Conservation (phyloP, 2,797 vertebrate genomes). For the Chelon auratus region DNA sequence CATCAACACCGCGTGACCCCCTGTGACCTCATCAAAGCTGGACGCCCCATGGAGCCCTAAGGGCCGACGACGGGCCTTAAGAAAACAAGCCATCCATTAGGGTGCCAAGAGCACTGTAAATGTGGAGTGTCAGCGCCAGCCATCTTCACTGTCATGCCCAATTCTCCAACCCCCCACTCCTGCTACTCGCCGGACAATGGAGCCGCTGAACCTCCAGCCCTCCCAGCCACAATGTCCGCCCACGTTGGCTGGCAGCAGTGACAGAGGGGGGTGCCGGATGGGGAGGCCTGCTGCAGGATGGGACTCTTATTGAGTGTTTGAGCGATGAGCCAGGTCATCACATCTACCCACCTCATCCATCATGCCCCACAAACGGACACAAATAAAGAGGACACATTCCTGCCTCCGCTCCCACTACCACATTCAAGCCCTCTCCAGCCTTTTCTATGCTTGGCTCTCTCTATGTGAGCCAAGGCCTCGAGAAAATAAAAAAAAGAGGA, state of each 20-base stretch:
- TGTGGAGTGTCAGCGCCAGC: conserved; percentile 72
- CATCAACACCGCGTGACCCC: conserved; percentile 84
- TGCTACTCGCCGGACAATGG: conserved; percentile 76
- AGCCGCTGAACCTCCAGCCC: conserved; percentile 69
- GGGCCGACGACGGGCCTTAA: conserved; percentile 73
- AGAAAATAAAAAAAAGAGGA: conserved; percentile 68
- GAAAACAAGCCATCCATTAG: conserved; percentile 84
- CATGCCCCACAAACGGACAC: conserved; percentile 85
- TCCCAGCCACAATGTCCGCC: conserved; percentile 82
- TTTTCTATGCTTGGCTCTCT: conserved; percentile 66
- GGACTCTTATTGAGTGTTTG: conserved; percentile 88
- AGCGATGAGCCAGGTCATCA: conserved; percentile 89
- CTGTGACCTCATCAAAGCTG: conserved; percentile 86
- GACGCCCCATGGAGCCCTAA: conserved; percentile 76
- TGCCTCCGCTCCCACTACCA: conserved; percentile 83
- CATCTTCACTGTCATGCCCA: conserved; percentile 80
- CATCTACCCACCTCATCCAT: conserved; percentile 89
- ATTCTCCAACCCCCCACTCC: conserved; percentile 67
- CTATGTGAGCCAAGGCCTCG: conserved; percentile 71
- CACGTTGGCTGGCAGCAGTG: conserved; percentile 81
- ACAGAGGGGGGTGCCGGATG: conserved; percentile 69
- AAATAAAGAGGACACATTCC: conserved; percentile 86
- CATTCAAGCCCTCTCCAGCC: conserved; percentile 75
- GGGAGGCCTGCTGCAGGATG: conserved; percentile 83
- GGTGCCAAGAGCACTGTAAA: conserved; percentile 83